Evolutionary conservation across 2,888 invertebrate genomes (phyloP).

Genomic region (Scaptomyza flava): DNA sequence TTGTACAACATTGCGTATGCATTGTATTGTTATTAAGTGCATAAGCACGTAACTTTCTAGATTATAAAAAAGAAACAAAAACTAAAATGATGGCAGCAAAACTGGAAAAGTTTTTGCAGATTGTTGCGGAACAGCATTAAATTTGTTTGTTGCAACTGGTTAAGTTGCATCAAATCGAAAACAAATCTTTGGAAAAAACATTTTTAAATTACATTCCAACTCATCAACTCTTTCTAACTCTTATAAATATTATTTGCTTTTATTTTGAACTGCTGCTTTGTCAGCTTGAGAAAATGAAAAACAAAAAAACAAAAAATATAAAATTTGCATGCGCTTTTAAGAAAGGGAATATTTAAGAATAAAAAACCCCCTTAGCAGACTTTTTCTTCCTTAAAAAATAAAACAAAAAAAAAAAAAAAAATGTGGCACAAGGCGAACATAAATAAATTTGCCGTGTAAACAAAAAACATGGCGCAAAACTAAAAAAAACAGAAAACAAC

Average conservation of each 20-base stretch:
- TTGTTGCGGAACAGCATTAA: background rate
- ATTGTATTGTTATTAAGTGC: constrained; percentile 19
- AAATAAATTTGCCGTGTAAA: constrained; percentile 78
- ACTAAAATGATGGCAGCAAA: background rate
- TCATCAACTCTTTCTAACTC: constrained; percentile 23
- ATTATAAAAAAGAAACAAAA: constrained; percentile 8
- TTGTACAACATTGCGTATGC: background rate
- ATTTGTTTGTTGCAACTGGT: background rate
- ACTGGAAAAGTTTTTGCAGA: constrained; percentile 5
- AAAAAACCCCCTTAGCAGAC: background rate
- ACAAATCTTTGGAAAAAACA: constrained; percentile 11
- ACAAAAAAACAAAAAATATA: constrained; percentile 13
- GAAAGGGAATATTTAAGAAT: constrained; percentile 73
- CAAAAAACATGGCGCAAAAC: constrained; percentile 48
- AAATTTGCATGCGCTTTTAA: constrained; percentile 75
- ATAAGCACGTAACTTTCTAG: constrained; percentile 11
- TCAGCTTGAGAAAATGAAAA: constrained; percentile 4
- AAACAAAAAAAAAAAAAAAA: constrained; percentile 36
- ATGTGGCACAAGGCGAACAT: constrained; percentile 70
- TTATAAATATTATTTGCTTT: constrained; percentile 1
- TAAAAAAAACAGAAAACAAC: constrained; percentile 14
- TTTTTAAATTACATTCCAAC: constrained; percentile 22
- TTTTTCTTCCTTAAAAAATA: no score
- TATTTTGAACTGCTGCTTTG: constrained; percentile 25
- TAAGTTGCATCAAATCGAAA: constrained; percentile 12